Base-by-base conservation (phyloP, 2,888 invertebrate species). In the Arenicola marina region DNA sequence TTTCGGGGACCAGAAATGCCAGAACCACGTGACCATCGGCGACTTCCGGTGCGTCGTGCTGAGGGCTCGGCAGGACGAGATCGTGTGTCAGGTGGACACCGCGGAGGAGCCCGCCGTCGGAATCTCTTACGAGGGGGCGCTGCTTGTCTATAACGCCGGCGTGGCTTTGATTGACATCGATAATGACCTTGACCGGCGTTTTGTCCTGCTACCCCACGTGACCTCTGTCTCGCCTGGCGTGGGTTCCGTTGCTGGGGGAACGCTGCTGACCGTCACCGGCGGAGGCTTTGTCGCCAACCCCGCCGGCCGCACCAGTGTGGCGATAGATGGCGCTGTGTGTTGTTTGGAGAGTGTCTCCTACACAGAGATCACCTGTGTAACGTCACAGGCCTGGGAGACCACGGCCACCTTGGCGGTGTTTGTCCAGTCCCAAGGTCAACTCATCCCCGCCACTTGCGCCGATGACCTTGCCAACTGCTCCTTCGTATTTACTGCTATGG, bases 201-300 rank as follows among this genome's bases (percentile, higher is more conserved):
- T 53, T 15, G 15, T 31, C 11, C 33, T 53, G 31, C 33, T 32
- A 15, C 53, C 53, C 31, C 33, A 28, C 33, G 24, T 53, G 4
- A 31, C 29, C 11, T 31, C 53, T 18, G 31, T 53, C 4, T 32
- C 32, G 24, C 53, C 53, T 18, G 7, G 31, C 32, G 11, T 7
- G 4, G 60, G 60, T 4, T 48, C 48, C 11, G 26, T 56, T 4
- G 33, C 4, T 28, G 60, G 60, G 7, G 60, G 60, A 43, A 60
- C 60, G 4, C 24, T 4, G 24, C 28, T 60, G 28, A 75, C 75
- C 0, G 60, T 78, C 4, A 66, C 57, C 4, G 78, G 78, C 15
- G 56, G 63, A 15, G 76, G 76, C 2, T 78, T 78, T 59, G 75
- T 78, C 31, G 61, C 62, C 2, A 78, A 78, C 1, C 3, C 29